Percentiles rank a stretch among this genome's conserved stretches.
phyloP scores from a whole-genome alignment of 2,888 invertebrate genomes.

The Thyatira batis region DNA sequence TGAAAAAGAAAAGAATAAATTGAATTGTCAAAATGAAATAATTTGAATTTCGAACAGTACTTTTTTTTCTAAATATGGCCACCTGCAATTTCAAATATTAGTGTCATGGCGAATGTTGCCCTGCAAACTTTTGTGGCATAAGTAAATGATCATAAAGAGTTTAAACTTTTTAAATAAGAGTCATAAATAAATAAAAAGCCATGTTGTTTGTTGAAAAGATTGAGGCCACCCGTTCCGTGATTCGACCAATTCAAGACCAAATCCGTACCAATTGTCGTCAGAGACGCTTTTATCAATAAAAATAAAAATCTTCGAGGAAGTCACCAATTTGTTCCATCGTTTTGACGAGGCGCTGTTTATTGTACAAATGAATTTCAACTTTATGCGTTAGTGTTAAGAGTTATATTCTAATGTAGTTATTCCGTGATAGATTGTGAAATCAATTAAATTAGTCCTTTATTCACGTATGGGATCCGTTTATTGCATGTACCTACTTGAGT shows the following conservation, averaged over 20 bases:
- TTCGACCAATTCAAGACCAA: slow-evolving; percentile 70
- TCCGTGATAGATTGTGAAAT: slow-evolving; percentile 57
- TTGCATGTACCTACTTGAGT: slow-evolving; percentile 26
- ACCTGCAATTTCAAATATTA: no score
- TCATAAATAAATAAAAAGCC: neutral
- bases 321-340: slow-evolving; percentile 67
- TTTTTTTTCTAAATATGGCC: no score
- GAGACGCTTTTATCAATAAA: slow-evolving; percentile 76
- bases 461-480: slow-evolving; percentile 43
- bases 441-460: slow-evolving; percentile 62
- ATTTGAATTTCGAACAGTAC: neutral
- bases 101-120: neutral
- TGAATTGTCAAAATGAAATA: neutral
- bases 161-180: neutral
- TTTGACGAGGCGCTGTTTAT: slow-evolving; percentile 27
- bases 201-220: slow-evolving; percentile 11
- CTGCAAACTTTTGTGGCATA: neutral
- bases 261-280: slow-evolving; percentile 74
- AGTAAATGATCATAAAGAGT: neutral
- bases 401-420: slow-evolving; percentile 7
- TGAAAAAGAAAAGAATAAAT: neutral
- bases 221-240: slow-evolving; percentile 40
- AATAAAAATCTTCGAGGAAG: slow-evolving; percentile 78
- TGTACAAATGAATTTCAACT: slow-evolving; percentile 23
- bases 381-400: slow-evolving; percentile 17